Evolutionary conservation across 2,888 invertebrate species (phyloP).

Genomic region (Hermaeophaga mercurialis): DNA sequence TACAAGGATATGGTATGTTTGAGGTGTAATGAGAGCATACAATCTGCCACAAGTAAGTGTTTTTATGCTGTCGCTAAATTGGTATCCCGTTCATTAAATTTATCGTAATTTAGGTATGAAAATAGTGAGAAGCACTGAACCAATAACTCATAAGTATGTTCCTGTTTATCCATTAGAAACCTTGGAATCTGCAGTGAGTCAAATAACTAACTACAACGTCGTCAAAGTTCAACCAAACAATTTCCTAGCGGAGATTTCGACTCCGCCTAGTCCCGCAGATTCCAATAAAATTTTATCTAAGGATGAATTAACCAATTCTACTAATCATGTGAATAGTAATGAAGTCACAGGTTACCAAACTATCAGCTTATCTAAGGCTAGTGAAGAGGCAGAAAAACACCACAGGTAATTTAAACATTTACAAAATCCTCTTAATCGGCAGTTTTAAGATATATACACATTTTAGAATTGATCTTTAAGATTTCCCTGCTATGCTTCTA

Average conservation of each 20-base stretch:
- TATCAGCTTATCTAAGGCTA: slow-evolving; percentile 23
- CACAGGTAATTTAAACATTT: no score
- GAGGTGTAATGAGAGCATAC: slow-evolving; percentile 62
- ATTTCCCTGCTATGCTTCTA: no score
- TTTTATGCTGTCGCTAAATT: neutral
- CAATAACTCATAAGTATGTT: slow-evolving; percentile 33
- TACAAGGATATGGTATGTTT: slow-evolving; percentile 63
- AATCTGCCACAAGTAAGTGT: slow-evolving; percentile 27
- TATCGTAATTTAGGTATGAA: slow-evolving; percentile 44
- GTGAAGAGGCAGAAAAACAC: slow-evolving; percentile 35
- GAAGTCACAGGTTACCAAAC: slow-evolving; percentile 27
- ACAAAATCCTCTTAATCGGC: no score
- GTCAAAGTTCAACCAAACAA: slow-evolving; percentile 56
- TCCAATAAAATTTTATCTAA: slow-evolving; percentile 26
- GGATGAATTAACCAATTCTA: slow-evolving; percentile 19
- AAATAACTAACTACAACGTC: slow-evolving; percentile 40
- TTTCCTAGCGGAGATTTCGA: slow-evolving; percentile 44
- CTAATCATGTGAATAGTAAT: slow-evolving; percentile 20
- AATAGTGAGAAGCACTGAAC: slow-evolving; percentile 44
- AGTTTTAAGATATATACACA: no score
- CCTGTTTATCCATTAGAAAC: slow-evolving; percentile 26
- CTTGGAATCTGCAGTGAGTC: slow-evolving; percentile 19
- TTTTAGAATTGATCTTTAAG: no score
- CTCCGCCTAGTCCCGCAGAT: slow-evolving; percentile 33
- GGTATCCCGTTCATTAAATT: no score